Conservation (phyloP, 2,888 invertebrate species). For the Cantharis nigra region DNA sequence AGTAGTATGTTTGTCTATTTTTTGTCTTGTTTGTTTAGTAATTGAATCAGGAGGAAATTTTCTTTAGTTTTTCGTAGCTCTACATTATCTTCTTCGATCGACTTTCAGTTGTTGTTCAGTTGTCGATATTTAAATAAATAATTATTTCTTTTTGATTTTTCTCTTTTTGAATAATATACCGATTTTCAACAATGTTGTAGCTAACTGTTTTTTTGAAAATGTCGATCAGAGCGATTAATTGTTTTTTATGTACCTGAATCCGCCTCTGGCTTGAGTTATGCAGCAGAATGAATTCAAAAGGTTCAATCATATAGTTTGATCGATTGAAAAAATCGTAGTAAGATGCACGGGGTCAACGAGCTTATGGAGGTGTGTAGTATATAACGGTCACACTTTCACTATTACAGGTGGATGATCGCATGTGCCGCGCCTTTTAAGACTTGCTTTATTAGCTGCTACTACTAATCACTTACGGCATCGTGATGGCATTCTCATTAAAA, state of each 20-base stretch:
- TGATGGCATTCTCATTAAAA: constrained; percentile 21
- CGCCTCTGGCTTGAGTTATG: not conserved
- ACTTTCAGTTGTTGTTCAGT: not conserved
- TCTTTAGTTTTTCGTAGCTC: not conserved
- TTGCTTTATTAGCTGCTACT: constrained; percentile 26
- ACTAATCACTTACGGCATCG: constrained; percentile 21
- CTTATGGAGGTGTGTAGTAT: constrained; percentile 37
- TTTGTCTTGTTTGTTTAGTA: too few relatives aligned
- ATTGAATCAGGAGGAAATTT: not conserved
- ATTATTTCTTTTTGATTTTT: not conserved
- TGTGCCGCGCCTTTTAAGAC: constrained; percentile 29
- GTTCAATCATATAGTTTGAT: not conserved
- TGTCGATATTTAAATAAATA: not conserved
- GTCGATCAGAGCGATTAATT: not conserved
- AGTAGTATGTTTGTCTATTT: too few relatives aligned
- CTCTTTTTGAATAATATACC: not conserved
- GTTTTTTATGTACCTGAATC: not conserved
- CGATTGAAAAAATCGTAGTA: constrained; percentile 16
- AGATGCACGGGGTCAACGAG: constrained; percentile 34
- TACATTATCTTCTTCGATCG: too few relatives aligned
- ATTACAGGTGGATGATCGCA: constrained; percentile 39
- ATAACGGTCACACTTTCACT: constrained; percentile 40
- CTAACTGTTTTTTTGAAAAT: not conserved
- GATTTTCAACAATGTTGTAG: not conserved
- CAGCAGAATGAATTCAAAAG: not conserved